Evolutionary conservation across 2,113 vertebrate genomes (phyloP).

Genomic region (Neolamprologus modestus): DNA sequence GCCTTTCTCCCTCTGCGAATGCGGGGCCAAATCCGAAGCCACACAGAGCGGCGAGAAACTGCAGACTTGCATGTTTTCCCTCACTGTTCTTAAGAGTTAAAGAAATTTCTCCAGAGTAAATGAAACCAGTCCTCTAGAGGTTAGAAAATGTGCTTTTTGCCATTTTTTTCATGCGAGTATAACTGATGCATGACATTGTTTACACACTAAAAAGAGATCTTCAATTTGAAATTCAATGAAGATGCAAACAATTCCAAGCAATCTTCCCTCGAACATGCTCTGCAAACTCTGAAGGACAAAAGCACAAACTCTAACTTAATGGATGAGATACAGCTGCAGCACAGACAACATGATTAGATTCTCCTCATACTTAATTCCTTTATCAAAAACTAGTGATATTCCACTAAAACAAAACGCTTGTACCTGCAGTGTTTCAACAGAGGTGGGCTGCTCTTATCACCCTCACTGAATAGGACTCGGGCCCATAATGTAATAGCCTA

Average conservation of each 20-base stretch:
- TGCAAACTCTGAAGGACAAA: conserved; percentile 32
- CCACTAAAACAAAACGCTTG: conserved; percentile 36
- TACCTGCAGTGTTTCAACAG: conserved; percentile 15
- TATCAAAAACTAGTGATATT: conserved; percentile 34
- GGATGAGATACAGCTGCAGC: conserved; percentile 18
- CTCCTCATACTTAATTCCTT: conserved; percentile 16
- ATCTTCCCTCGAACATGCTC: not conserved
- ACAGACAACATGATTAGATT: conserved; percentile 29
- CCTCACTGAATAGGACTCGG: conserved; percentile 17
- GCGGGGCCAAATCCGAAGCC: not conserved
- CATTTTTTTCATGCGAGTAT: not conserved
- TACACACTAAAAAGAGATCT: not conserved
- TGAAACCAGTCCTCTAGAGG: not conserved
- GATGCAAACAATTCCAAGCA: not conserved
- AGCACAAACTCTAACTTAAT: not conserved
- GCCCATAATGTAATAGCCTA: conserved; percentile 60
- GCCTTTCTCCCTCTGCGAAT: not conserved
- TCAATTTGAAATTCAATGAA: conserved; percentile 20
- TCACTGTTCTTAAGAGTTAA: not conserved
- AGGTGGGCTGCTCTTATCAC: conserved; percentile 44
- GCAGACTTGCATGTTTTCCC: not conserved
- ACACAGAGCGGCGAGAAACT: not conserved
- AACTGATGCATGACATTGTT: not conserved
- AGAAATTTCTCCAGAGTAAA: not conserved
- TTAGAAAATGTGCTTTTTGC: not conserved